A percentile compares a stretch with the other conserved stretches of the same genome.
These are phyloP conservation scores for Tinea trinotella DNA, from an alignment of 2,888 invertebrate species.

Conservation along the genomic window DNA sequence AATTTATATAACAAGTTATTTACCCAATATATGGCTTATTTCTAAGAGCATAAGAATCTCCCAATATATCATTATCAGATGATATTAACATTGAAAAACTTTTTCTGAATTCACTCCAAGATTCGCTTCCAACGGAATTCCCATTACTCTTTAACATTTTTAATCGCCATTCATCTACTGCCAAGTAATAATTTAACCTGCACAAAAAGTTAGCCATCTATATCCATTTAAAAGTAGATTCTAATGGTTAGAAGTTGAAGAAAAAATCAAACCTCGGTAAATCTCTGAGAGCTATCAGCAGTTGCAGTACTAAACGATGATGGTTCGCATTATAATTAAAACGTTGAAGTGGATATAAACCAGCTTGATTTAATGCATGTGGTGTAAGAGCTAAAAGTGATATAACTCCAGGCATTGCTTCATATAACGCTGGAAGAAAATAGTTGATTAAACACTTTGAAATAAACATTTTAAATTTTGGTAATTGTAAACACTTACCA, in stretches of 20 bases:
- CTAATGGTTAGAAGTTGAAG: not conserved
- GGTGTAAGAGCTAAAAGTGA: constrained; percentile 66
- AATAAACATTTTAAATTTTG: not conserved
- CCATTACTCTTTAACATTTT: constrained; percentile 51
- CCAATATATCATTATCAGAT: constrained; percentile 61
- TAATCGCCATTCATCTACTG: constrained; percentile 71
- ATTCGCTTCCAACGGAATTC: constrained; percentile 42
- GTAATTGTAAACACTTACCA: constrained; percentile 49
- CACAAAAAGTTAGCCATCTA: not conserved
- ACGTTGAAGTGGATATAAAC: constrained; percentile 52
- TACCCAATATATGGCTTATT: constrained; percentile 73
- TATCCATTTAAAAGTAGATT: not conserved
- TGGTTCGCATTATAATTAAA: constrained; percentile 53
- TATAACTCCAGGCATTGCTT: constrained; percentile 66
- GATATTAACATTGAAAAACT: constrained; percentile 59
- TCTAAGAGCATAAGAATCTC: constrained; percentile 59
- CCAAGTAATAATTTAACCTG: constrained; percentile 69
- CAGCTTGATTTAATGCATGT: constrained; percentile 59
- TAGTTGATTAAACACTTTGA: not conserved
- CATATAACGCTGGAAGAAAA: constrained; percentile 57
- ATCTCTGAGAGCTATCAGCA: constrained; percentile 67
- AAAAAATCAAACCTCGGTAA: constrained; percentile 60
- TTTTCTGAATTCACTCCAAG: constrained; percentile 66
- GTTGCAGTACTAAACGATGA: constrained; percentile 59
- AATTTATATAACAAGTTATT: constrained; percentile 25